Evolutionary conservation across 2,797 vertebrate species (phyloP).

Genomic region (Phaenicophaeus curvirostris): DNA sequence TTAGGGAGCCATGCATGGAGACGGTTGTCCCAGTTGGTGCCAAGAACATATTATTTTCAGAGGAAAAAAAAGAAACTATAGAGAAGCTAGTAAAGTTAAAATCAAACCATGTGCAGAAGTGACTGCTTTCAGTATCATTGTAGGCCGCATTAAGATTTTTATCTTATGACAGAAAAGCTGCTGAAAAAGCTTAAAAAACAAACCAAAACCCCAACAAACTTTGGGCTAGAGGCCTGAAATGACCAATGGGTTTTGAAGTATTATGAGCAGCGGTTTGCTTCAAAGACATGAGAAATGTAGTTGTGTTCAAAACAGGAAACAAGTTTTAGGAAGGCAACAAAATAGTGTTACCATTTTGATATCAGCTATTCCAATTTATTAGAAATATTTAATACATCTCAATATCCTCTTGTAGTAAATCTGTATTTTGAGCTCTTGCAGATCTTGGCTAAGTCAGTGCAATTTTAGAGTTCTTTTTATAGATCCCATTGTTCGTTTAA

Average conservation of each 20-base stretch:
- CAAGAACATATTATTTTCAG: background rate
- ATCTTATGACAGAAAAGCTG: conserved; percentile 7
- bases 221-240: background rate
- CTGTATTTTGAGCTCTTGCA: background rate
- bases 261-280: background rate
- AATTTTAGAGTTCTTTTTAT: background rate
- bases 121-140: conserved; percentile 30
- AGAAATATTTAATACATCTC: background rate
- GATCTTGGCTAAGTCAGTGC: background rate
- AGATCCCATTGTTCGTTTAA: background rate
- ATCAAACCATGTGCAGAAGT: conserved; percentile 23
- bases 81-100: conserved; percentile 22
- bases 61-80: background rate
- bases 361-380: background rate
- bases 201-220: background rate
- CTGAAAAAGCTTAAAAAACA: conserved; percentile 24
- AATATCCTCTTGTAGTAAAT: background rate
- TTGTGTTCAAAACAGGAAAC: background rate
- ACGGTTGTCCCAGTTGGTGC: background rate
- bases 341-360: background rate
- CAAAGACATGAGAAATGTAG: background rate
- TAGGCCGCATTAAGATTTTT: conserved; percentile 22
- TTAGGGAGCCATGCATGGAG: background rate
- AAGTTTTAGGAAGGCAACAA: background rate
- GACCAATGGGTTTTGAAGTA: background rate